A percentile compares a stretch with the other conserved stretches of the same genome.
Conservation (phyloP, 2,113 vertebrate genomes). For the Poecile atricapillus region DNA sequence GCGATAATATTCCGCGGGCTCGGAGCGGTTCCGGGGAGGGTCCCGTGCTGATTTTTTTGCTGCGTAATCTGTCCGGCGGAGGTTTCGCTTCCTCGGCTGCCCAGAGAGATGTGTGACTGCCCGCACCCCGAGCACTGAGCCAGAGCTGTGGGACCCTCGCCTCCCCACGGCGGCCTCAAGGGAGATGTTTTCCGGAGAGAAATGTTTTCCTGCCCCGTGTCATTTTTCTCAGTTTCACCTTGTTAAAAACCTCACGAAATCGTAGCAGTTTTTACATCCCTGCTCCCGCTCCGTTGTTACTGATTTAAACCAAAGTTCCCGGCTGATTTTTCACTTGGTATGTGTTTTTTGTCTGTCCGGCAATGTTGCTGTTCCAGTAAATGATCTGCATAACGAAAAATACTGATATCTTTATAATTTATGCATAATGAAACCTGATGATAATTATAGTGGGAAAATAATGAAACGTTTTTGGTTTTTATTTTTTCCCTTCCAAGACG, state of each 20-base stretch:
- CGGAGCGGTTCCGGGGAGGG: neutral
- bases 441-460: neutral
- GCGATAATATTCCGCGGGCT: neutral
- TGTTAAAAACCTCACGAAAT: neutral
- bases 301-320: neutral
- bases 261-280: rapidly evolving
- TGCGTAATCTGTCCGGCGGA: neutral
- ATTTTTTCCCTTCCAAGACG: too few relatives aligned
- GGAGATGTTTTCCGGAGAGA: too few relatives aligned
- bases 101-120: neutral
- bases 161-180: neutral
- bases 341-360: neutral
- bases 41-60: neutral
- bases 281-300: neutral
- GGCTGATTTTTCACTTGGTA: neutral
- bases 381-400: neutral
- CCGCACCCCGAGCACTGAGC: neutral
- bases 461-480: neutral
- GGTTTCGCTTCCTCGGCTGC: neutral
- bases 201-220: rapidly evolving
- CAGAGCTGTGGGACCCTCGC: neutral
- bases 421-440: neutral
- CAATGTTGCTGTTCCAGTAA: neutral
- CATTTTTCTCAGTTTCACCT: neutral
- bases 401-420: neutral